Evolutionary conservation across 2,113 vertebrate genomes (phyloP), one percentile per base, ranked within the genome.

Genomic region (Neodon shergylaensis): DNA sequence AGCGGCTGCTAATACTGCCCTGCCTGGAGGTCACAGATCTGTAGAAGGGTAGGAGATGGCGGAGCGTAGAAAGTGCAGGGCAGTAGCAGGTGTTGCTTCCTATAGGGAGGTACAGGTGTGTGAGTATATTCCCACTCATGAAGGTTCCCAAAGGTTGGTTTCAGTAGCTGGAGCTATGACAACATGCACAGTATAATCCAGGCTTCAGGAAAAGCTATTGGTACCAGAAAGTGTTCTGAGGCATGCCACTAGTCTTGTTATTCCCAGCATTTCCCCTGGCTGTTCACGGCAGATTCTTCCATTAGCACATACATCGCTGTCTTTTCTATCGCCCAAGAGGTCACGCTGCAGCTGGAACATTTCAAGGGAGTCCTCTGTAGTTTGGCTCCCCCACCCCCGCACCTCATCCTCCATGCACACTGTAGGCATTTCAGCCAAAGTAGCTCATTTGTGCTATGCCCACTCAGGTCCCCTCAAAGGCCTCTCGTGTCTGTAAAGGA

Each of bases 221-320:
- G 31, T 65, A 13, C 5, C 58, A 58, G 58, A 21, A 58, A 58
- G 19, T 21, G 58, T 7, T 21, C 58, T 21, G 58, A 7, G 58
- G 58, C 58, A 21, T 21, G 58, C 19, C 19, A 17, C 58, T 21
- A 19, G 58, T 58, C 58, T 7, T 58, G 58, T 3, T 21, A 52
- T 77, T 52, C 28, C 26, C 52, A 61, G 72, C n/a, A 2, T 68
- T 78, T 68, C 73, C 49, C 9, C 39, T 49, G 47, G n/a, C 52
- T 39, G 14, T 66, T 5, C 44, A n/a, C 28, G n/a, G 4, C 7
- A n/a, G 81, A 61, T 31, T 47, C 33, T 68, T 72, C 28, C 28
- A 24, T 24, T 72, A 52, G 4, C 13, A 31, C 11, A 12, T 2
- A 13, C 31, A 19, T 22, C 1, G 0, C 2, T 58, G 24, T 7